These are phyloP conservation scores for Panzeria rudis DNA, from an alignment of 2,888 invertebrate genomes.

Conservation along the genomic window DNA sequence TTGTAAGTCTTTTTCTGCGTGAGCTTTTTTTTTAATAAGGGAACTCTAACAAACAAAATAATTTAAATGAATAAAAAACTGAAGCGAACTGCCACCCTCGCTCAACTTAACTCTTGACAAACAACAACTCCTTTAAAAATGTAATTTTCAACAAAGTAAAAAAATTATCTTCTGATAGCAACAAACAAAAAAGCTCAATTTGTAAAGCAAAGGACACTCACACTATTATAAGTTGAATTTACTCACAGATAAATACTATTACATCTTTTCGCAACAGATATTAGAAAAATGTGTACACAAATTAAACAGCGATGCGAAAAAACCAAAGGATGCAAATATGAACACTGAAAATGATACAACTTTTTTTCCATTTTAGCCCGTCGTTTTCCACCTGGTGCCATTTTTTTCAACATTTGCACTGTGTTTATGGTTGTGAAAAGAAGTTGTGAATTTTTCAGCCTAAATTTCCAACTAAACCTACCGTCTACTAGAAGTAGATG, in stretches of 20 bases:
- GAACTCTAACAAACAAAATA: conserved; percentile 51
- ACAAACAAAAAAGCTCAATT: conserved; percentile 48
- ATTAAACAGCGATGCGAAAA: conserved; percentile 34
- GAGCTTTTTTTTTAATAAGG: conserved; percentile 57
- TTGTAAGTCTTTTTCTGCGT: neutral
- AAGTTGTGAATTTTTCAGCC: neutral
- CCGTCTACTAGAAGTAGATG: no score
- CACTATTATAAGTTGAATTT: neutral
- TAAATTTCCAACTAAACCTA: no score
- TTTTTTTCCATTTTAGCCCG: neutral
- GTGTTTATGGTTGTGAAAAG: neutral
- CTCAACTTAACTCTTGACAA: neutral
- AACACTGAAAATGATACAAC: neutral
- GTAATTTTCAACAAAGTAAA: conserved; percentile 19
- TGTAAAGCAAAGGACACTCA: neutral
- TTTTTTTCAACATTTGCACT: neutral
- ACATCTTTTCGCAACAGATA: conserved; percentile 41
- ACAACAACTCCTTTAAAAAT: conserved; percentile 15
- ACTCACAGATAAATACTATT: neutral
- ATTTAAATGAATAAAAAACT: neutral
- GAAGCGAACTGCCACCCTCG: conserved; percentile 24
- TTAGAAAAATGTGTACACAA: conserved; percentile 54
- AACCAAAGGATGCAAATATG: neutral
- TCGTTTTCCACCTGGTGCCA: neutral
- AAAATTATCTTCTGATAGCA: conserved; percentile 25